Evolutionary conservation across 2,113 vertebrate genomes (phyloP).

Genomic region (Pholis gunnellus): DNA sequence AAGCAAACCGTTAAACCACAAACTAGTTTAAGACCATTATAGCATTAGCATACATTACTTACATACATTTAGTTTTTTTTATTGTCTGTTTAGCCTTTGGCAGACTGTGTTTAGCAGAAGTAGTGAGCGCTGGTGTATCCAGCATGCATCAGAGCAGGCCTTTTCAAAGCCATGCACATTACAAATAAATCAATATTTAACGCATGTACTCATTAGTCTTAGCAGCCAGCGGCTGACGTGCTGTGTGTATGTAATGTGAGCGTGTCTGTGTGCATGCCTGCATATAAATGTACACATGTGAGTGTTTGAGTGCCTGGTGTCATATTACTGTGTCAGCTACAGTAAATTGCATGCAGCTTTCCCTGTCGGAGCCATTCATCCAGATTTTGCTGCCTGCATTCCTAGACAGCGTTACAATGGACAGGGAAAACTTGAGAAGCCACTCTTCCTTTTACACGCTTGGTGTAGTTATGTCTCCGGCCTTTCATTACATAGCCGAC

Average conservation of each 20-base stretch:
- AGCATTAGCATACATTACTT: neutral
- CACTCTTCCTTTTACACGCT: slow-evolving; percentile 50
- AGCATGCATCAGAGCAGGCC: neutral
- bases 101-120: slow-evolving; percentile 4
- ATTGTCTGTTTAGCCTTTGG: neutral
- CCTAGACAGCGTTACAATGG: slow-evolving; percentile 69
- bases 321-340: slow-evolving; percentile 76
- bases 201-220: slow-evolving; percentile 25
- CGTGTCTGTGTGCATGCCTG: slow-evolving; percentile 36
- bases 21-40: neutral
- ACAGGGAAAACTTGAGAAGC: slow-evolving; percentile 72
- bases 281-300: slow-evolving; percentile 72
- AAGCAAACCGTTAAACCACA: slow-evolving; percentile 15
- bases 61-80: too few relatives aligned
- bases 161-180: slow-evolving; percentile 34
- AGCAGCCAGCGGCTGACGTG: slow-evolving; percentile 10
- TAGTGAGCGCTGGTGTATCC: neutral
- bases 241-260: slow-evolving; percentile 7
- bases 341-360: slow-evolving; percentile 80
- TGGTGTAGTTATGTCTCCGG: slow-evolving; percentile 36
- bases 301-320: slow-evolving; percentile 67
- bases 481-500: slow-evolving; percentile 50
- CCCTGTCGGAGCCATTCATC: slow-evolving; percentile 69
- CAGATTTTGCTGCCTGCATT: slow-evolving; percentile 67
- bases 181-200: slow-evolving; percentile 62